Percentiles rank a stretch among this genome's conserved stretches.
These are phyloP conservation scores for Hylia prasina DNA, from an alignment of 2,113 vertebrate genomes.

Conservation along the genomic window DNA sequence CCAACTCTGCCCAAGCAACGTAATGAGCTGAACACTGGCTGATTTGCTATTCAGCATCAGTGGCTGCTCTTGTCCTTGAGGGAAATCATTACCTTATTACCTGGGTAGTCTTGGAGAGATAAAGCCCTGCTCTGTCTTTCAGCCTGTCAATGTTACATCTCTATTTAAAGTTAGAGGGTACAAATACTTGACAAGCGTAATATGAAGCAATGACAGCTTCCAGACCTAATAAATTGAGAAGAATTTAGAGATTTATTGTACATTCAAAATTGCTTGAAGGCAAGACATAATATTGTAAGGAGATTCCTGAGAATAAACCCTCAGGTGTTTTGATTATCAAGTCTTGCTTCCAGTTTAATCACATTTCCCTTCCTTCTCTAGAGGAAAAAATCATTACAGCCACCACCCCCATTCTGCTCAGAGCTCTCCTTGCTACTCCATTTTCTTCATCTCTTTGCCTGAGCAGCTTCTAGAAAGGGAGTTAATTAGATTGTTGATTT, in stretches of 20 bases:
- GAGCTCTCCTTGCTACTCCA: background rate
- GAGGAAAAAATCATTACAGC: constrained; percentile 1
- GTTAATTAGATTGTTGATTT: background rate
- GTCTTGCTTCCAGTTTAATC: constrained; percentile 11
- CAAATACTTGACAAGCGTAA: background rate
- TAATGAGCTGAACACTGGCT: background rate
- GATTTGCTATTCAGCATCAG: background rate
- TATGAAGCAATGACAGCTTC: constrained; percentile 7
- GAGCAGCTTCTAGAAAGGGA: background rate
- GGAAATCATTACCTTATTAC: constrained; percentile 13
- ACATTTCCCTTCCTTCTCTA: constrained; percentile 5
- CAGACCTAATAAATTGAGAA: constrained; percentile 2
- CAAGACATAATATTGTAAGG: background rate
- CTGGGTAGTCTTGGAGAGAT: background rate
- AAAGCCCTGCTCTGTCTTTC: background rate
- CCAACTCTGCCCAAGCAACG: background rate
- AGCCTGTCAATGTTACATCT: background rate
- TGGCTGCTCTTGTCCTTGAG: background rate
- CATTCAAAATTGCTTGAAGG: constrained; percentile 10
- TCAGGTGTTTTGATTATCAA: background rate
- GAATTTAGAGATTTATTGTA: background rate
- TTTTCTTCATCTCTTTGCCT: background rate
- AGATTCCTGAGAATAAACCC: constrained; percentile 18
- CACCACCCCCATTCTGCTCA: background rate
- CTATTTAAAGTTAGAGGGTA: background rate